Base-by-base conservation (phyloP, 2,113 vertebrate genomes). In the Hippocampus barbouri region DNA sequence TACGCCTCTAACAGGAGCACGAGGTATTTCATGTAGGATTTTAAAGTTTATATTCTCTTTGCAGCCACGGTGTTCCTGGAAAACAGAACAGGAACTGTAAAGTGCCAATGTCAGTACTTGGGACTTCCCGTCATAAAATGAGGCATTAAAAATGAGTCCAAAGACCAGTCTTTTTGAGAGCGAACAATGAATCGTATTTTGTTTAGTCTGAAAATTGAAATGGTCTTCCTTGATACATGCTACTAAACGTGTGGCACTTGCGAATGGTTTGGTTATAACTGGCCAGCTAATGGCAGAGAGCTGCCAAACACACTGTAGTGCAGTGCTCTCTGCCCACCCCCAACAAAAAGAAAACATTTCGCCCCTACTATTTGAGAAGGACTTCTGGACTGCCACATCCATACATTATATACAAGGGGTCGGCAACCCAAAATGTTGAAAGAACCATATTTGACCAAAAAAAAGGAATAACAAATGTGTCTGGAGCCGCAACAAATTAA, bases 1-100 rank as follows among this genome's bases (percentile, higher is more conserved):
- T 61, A 64, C 61, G n/a, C 62, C 41, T 41, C 21, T 3, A 43
- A 23, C 34, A 63, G 18, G 21, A 63, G 61, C 12, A 41, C 61
- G 21, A 16, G 6, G 61, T 85, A 71, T 85, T 82, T 81, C 72
- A 47, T 78, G 38, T 72, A 54, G 56, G 60, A 76, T 79, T 81
- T 66, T 5, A 34, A 34, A 68, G 61, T 60, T 69, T 75, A 71
- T 49, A 73, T 73, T 66, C 38, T 43, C 21, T 65, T 51, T 70
- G 49, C 62, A 43, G 65, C 18, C 68, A 30, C 41, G 59, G 73
- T 38, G n/a, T 57, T 57, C 49, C 69, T 64, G 72, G 23, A 72
- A 77, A 67, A 79, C 38, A 69, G 59, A 76, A 34, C 57, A 75
- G 53, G 71, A 76, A 72, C 65, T 79, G 70, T 61, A 69, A 25